These are phyloP conservation scores for Tenebrosternarchus preto DNA, from an alignment of 2,113 vertebrate species.

Conservation along the genomic window DNA sequence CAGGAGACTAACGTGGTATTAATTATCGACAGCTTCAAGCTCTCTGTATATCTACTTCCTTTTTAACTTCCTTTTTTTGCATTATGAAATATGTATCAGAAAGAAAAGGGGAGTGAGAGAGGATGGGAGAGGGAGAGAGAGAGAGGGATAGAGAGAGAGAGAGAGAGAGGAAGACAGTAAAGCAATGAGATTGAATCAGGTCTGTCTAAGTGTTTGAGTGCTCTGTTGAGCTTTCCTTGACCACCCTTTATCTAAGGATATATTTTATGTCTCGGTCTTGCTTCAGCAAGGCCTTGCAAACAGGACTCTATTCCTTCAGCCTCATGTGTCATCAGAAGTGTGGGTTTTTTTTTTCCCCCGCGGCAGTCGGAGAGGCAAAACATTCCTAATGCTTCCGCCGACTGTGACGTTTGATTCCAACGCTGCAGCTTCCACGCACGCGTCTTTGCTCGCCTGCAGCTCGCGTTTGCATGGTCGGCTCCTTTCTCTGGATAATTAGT, in stretches of 20 bases:
- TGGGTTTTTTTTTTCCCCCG: constrained; percentile 3
- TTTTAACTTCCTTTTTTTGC: constrained; percentile 8
- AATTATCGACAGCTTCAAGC: constrained; percentile 17
- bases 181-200: constrained; percentile 33
- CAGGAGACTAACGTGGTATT: constrained; percentile 18
- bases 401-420: constrained; percentile 55
- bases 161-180: neutral
- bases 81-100: neutral
- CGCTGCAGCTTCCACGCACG: constrained; percentile 31
- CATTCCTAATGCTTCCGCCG: constrained; percentile 36
- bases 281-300: neutral
- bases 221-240: neutral
- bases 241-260: neutral
- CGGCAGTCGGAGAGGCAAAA: constrained; percentile 29
- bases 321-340: constrained; percentile 36
- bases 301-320: neutral
- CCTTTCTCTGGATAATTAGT: constrained; percentile 71
- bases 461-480: constrained; percentile 52
- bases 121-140: constrained; percentile 1
- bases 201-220: constrained; percentile 29
- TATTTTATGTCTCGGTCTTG: neutral
- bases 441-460: constrained; percentile 57
- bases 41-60: constrained; percentile 5
- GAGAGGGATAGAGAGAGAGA: neutral
- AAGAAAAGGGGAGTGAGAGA: no score